Conservation (phyloP, 1,140 invertebrate genomes). For the Contarinia nasturtii region DNA sequence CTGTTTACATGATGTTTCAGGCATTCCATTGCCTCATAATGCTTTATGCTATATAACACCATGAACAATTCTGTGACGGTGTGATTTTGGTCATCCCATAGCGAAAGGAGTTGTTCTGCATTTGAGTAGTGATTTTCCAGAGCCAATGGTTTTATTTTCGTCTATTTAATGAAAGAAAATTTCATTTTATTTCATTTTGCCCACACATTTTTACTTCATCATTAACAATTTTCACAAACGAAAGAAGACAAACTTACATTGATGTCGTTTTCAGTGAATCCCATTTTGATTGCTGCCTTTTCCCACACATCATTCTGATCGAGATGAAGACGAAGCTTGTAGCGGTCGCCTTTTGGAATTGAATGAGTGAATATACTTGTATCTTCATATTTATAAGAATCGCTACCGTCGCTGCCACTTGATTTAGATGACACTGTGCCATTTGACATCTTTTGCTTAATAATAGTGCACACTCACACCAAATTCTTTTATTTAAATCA, state of each 20-base stretch:
- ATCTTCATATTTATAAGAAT: too few species aligned
- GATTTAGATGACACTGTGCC: too few species aligned
- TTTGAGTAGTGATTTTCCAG: constrained; percentile 38
- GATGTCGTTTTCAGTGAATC: constrained; percentile 29
- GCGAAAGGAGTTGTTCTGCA: constrained; percentile 45
- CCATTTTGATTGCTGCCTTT: constrained; percentile 39
- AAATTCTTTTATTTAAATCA: too few species aligned
- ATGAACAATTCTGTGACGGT: constrained; percentile 57
- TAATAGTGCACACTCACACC: too few species aligned
- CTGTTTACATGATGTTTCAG: too few species aligned
- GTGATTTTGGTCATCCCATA: constrained; percentile 66
- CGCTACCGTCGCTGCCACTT: too few species aligned
- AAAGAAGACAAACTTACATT: constrained; percentile 35
- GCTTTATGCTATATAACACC: constrained; percentile 36
- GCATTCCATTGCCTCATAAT: too few species aligned
- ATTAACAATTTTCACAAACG: too few species aligned
- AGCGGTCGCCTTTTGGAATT: constrained; percentile 43
- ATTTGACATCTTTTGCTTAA: too few species aligned
- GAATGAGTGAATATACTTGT: constrained; percentile 50
- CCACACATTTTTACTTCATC: constrained; percentile 1
- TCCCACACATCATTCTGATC: constrained; percentile 64
- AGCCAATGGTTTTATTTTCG: constrained; percentile 25
- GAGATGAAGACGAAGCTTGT: constrained; percentile 50
- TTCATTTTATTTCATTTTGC: background rate
- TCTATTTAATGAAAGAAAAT: constrained; percentile 18